phyloP scores from a whole-genome alignment of 2,113 vertebrate genomes.

The Elanus axillaris region DNA sequence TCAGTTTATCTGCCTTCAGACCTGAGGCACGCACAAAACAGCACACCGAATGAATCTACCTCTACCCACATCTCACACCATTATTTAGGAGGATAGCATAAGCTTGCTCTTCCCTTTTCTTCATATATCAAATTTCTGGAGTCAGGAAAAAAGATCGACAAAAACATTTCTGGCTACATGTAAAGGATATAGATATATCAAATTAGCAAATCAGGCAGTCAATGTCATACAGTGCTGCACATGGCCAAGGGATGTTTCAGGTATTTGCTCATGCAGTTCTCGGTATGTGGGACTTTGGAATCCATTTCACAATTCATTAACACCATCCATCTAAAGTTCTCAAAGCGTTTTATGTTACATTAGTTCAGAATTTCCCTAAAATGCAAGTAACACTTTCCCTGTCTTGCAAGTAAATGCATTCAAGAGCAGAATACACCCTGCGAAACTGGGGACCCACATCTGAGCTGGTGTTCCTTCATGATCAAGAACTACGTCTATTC shows the following conservation, averaged over 20 bases:
- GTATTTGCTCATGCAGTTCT: not conserved
- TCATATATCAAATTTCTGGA: not conserved
- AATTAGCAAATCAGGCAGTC: not conserved
- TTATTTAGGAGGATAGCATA: not conserved
- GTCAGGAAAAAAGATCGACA: not conserved
- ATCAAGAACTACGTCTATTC: not conserved
- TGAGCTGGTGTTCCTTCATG: not conserved
- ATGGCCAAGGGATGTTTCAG: not conserved
- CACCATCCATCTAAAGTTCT: not conserved
- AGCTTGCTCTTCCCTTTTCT: not conserved
- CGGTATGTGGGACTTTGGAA: not conserved
- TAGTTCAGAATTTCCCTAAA: not conserved
- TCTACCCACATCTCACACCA: not conserved
- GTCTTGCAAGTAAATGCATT: not conserved
- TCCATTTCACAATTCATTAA: not conserved
- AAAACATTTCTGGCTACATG: not conserved
- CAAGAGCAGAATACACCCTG: not conserved
- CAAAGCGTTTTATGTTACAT: not conserved
- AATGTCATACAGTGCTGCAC: not conserved
- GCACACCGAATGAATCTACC: not conserved
- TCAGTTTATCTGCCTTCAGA: not conserved
- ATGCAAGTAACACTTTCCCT: not conserved
- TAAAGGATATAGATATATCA: not conserved
- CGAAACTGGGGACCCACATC: not conserved
- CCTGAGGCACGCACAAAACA: not conserved